phyloP scores from a whole-genome alignment of 2,888 invertebrate species.

The Aphidius colemani region DNA sequence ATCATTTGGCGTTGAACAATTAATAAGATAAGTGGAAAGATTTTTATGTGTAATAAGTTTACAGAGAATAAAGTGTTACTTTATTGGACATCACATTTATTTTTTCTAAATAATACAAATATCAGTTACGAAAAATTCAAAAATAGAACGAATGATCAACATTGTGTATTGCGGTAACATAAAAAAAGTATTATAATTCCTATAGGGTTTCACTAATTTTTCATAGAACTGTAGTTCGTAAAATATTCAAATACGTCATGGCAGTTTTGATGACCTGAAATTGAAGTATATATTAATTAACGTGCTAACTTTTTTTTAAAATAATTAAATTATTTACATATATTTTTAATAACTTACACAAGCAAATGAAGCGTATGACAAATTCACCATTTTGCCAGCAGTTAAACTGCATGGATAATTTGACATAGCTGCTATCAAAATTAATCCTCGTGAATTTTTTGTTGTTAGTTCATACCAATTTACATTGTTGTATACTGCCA shows the following conservation, averaged over 20 bases:
- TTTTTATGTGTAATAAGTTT: too few relatives aligned
- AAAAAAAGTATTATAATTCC: too few relatives aligned
- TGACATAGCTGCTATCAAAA: conserved; percentile 40
- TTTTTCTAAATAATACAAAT: too few relatives aligned
- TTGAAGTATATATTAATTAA: not conserved
- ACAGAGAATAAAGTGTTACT: too few relatives aligned
- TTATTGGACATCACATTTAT: too few relatives aligned
- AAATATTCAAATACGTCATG: conserved; percentile 42
- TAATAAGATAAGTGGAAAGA: too few relatives aligned
- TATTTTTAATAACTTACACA: conserved; percentile 36
- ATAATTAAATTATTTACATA: not conserved
- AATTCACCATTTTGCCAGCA: conserved; percentile 46
- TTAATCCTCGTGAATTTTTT: conserved; percentile 39
- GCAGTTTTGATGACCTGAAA: conserved; percentile 43
- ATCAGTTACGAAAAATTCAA: too few relatives aligned
- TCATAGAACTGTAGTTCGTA: conserved; percentile 35
- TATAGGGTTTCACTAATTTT: not conserved
- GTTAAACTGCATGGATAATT: conserved; percentile 44
- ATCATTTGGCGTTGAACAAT: too few relatives aligned
- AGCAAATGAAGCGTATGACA: conserved; percentile 45
- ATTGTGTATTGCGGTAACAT: too few relatives aligned
- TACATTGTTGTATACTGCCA: conserved; percentile 31
- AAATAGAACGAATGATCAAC: too few relatives aligned
- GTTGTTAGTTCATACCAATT: conserved; percentile 45
- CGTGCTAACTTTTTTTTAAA: not conserved